A percentile compares a stretch with the other conserved stretches of the same genome.
Evolutionary conservation across 2,113 vertebrate species (phyloP).

Genomic region (Pteruthius melanotis): DNA sequence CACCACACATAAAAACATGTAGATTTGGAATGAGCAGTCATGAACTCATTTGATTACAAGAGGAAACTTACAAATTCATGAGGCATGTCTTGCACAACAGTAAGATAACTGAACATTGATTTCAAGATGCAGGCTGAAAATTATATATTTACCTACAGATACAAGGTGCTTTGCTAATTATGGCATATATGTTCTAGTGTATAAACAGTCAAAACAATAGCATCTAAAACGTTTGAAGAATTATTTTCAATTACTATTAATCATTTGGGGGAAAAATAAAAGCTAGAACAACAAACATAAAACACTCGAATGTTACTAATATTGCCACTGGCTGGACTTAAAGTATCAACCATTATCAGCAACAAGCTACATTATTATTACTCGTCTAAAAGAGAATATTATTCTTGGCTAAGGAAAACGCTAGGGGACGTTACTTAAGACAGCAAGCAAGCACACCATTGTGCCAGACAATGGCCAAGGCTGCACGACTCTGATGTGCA

Average conservation of each 20-base stretch:
- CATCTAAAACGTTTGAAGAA: background rate
- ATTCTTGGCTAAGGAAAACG: background rate
- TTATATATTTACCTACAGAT: background rate
- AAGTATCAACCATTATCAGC: background rate
- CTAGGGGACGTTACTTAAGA: background rate
- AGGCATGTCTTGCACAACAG: background rate
- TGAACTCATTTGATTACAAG: background rate
- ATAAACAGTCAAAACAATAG: background rate
- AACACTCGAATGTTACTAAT: background rate
- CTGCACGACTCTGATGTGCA: background rate
- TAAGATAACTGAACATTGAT: background rate
- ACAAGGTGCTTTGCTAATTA: background rate
- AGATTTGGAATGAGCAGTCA: background rate
- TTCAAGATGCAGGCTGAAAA: background rate
- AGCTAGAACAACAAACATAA: background rate
- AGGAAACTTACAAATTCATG: background rate
- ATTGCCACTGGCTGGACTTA: background rate
- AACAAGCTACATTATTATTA: background rate
- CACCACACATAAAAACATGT: background rate
- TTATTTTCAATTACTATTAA: background rate
- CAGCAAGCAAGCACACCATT: background rate
- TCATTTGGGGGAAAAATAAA: background rate
- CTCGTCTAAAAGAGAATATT: background rate
- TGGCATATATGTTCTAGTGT: background rate
- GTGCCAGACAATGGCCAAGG: slow-evolving; percentile 47